phyloP scores from a whole-genome alignment of 1,140 invertebrate genomes.

The Drosophila suzukii region DNA sequence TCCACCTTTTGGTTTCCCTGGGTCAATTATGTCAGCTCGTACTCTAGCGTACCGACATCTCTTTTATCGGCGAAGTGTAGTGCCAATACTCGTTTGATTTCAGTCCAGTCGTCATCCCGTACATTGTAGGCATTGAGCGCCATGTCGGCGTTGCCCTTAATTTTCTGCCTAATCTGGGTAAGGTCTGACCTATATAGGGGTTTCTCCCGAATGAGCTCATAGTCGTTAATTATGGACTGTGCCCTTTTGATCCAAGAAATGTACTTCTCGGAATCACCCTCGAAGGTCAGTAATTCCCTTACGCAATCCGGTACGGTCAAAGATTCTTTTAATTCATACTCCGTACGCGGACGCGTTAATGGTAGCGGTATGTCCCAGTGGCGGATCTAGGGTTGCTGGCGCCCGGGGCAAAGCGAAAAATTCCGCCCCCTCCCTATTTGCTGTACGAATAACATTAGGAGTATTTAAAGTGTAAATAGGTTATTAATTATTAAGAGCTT shows the following conservation, averaged over 20 bases:
- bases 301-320: no score
- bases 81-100: conserved; percentile 5
- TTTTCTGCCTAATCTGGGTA: conserved; percentile 7
- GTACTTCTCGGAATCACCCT: not conserved
- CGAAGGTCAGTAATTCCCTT: not conserved
- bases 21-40: not conserved
- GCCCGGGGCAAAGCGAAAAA: no score
- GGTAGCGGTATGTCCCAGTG: no score
- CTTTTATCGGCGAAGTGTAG: conserved; percentile 4
- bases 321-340: no score
- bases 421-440: no score
- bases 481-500: no score
- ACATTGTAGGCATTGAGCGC: conserved; percentile 1
- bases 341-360: no score
- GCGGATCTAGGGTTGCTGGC: no score
- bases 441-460: no score
- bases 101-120: conserved; percentile 11
- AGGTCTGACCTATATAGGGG: conserved; percentile 7
- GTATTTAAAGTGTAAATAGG: no score
- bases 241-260: conserved; percentile 11
- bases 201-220: not conserved
- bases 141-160: conserved; percentile 7
- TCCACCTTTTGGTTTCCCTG: no score
- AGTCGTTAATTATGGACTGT: no score
- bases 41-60: conserved; percentile 1